Percentiles rank a stretch among this genome's conserved stretches.
These are phyloP conservation scores for Oxytorus armatus DNA, from an alignment of 2,888 invertebrate species.

Conservation along the genomic window DNA sequence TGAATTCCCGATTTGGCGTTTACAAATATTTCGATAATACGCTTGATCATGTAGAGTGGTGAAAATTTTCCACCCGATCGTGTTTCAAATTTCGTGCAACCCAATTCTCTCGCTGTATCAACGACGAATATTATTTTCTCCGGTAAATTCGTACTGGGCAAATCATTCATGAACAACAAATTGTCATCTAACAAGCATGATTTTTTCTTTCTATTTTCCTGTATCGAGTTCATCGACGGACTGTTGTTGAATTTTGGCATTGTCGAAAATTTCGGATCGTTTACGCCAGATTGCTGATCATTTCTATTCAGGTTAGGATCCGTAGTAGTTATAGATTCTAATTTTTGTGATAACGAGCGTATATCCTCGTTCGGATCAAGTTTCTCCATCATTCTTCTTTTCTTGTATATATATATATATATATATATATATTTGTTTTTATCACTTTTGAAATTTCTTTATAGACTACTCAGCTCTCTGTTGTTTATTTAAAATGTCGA, in stretches of 20 bases:
- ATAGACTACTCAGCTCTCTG: too few relatives aligned
- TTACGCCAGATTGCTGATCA: constrained; percentile 56
- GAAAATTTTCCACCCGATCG: constrained; percentile 86
- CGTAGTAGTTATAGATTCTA: constrained; percentile 66
- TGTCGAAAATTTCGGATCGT: constrained; percentile 32
- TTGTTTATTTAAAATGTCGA: too few relatives aligned
- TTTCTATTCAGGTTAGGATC: constrained; percentile 64
- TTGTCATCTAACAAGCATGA: constrained; percentile 37
- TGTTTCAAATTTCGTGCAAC: constrained; percentile 86
- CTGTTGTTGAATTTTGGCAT: constrained; percentile 56
- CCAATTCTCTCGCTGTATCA: constrained; percentile 87
- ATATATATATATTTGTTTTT: neutral
- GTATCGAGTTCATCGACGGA: constrained; percentile 25
- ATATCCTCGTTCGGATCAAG: constrained; percentile 71
- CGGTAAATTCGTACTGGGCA: constrained; percentile 84
- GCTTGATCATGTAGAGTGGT: constrained; percentile 88
- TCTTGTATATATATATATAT: neutral
- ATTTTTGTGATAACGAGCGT: constrained; percentile 65
- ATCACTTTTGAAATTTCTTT: too few relatives aligned
- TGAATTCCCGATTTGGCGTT: constrained; percentile 87
- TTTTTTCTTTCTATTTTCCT: constrained; percentile 51
- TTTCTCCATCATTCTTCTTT: constrained; percentile 70
- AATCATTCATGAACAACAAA: constrained; percentile 6
- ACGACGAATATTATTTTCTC: constrained; percentile 88
- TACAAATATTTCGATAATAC: constrained; percentile 87